Evolutionary conservation across 1,140 invertebrate species (phyloP), one percentile per base, ranked within the genome.

Genomic region (Limonius californicus): DNA sequence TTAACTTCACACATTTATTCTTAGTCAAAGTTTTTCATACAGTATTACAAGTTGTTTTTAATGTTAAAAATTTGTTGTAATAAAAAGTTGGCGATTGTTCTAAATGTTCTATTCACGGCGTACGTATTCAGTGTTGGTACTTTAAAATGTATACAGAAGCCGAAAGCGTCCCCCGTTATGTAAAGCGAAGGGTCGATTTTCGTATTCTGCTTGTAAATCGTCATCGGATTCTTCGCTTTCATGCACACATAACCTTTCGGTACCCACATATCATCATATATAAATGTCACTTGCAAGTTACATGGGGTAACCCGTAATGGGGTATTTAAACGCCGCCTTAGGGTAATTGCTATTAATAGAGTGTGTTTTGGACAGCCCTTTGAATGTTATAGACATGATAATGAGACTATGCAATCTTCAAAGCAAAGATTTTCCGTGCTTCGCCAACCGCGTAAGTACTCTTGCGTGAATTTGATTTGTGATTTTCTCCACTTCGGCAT

Each of bases 271-370:
- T 59, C 43, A 20, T 61, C 62, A 70, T 71, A 70, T 68, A 71
- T 71, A 70, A 71, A 71, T 67, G 70, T 71, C 70, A 71, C 66
- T 66, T 65, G 68, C 70, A 71, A 59, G 63, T 64, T 55, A 59
- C 57, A 54, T 61, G 20, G 60, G 66, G 64, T 56, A 58, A 67
- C 54, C 60, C 58, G 63, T 66, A 64, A 69, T 63, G 62, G 69
- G 61, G 64, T 69, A 69, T 69, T 69, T 69, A 71, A 67, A 67
- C 66, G 70, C 62, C 70, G 70, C 70, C 68, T 70, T 65, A 59
- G 70, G 68, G 68, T 71, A 71, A 71, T 71, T 71, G 68, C 65
- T 65, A 68, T 71, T 71, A 71, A 71, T 71, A 68, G 70, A 61
- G 70, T 62, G 61, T 71, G 70, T 66, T 65, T 68, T 57, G 63